Evolutionary conservation across 2,797 vertebrate species (phyloP), one percentile per base, ranked within the genome.

Genomic region (Phylloscopus collybita): DNA sequence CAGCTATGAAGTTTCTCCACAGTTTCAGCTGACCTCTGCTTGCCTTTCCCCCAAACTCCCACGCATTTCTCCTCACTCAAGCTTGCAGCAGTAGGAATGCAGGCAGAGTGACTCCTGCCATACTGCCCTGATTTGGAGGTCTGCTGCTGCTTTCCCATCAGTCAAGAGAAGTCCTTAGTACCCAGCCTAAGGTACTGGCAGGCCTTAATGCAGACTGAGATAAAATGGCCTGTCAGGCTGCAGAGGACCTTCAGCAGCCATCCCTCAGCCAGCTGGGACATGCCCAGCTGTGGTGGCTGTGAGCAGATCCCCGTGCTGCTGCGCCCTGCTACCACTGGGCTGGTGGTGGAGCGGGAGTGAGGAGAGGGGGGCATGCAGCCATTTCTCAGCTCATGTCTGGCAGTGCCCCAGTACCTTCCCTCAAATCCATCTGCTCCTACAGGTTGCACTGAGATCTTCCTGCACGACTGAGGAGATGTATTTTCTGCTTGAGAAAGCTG

Each of bases 261-360:
- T 34, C 27, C 17, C 36, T 53, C 1, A 6, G 32, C 16, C 67
- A 73, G 13, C 29, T 70, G 56, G 23, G 62, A 49, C 7, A 1
- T 11, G 9, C 7, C 27, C 56, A 70, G 69, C 44, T 1, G 0
- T 44, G 66, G 18, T 1, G 8, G 44, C 44, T 47, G 71, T 18
- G 59, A 49, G 42, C 51, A 29, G 18, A 40, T 16, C 26, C 54
- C 30, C 0, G 1, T n/a, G 44, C 15, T 34, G 49, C 60, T 12
- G 4, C 0, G 0, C 36, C 26, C 32, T 8, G 42, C 4, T 9
- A 36, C 18, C 49, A 22, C 19, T 44, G 3, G 1, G 30, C 25
- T 51, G 57, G 5, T 30, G n/a, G 38, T 29, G 82, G 1, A 16
- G 13, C 27, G 36, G 30, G 30, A 73, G 5, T 20, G 5, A 17